Evolutionary conservation across 1,140 invertebrate genomes (phyloP), one percentile per base, ranked within the genome.

Genomic region (Heliconius eleuchia): DNA sequence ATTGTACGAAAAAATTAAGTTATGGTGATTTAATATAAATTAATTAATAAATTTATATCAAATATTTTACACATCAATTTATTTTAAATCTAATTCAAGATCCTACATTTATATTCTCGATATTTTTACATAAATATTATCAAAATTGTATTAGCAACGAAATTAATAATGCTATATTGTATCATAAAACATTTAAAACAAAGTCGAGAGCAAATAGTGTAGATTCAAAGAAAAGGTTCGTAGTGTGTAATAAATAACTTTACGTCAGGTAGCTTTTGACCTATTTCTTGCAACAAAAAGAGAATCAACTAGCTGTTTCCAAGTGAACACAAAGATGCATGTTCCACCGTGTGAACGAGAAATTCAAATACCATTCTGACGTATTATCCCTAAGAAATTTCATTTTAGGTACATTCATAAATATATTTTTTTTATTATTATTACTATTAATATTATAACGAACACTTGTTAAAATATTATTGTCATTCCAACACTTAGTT

Each of bases 281-380:
- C 79, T 76, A 80, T 80, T 78, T 81, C 76, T 81, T 78, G 73
- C 42, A 72, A 76, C 77, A 78, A 75, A 81, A 78, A 81, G 80
- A 76, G 80, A 81, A 81, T 78, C 27, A 73, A 52, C 73, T 75
- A 76, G 77, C 80, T 52, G 80, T 76, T 78, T 78, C 39, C 57
- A 73, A 77, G 76, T 52, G 72, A 77, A 42, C 77, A 75, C 60
- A 78, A 74, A 70, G 37, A 75, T 81, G 60, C 76, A 78, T 72
- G 80, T 81, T 75, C 73, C 60, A 55, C 70, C n/a, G 76, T 74
- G 46, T 57, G 73, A 39, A 81, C 79, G 60, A 80, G 66, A 75
- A 83, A 80, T 82, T 78, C 73, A 82, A 82, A 82, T 80, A 70
- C 71, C 55, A 71, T 60, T 71, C 37, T 77, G 72, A 78, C 77